These are phyloP conservation scores for Eulemur mongoz DNA, from an alignment of 2,797 vertebrate genomes.

Conservation along the genomic window DNA sequence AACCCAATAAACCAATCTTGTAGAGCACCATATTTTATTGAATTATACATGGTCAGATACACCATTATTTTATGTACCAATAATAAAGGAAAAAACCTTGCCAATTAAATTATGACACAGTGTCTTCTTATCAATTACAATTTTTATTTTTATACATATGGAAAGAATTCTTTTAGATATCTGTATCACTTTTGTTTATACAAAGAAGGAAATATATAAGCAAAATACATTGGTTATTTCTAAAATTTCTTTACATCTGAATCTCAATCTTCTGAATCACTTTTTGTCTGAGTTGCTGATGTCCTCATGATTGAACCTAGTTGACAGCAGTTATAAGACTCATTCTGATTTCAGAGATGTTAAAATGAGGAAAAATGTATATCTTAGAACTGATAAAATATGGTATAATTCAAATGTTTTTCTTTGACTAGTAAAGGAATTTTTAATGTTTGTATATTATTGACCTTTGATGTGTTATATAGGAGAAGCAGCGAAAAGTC, in stretches of 20 bases:
- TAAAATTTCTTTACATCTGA: not conserved
- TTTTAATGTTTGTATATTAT: not conserved
- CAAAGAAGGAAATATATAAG: not conserved
- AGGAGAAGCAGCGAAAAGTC: conserved; percentile 29
- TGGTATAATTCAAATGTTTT: not conserved
- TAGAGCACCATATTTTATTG: not conserved
- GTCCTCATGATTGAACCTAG: not conserved
- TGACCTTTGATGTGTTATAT: not conserved
- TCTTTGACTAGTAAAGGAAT: not conserved
- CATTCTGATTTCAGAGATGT: conserved; percentile 6
- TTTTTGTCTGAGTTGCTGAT: not conserved
- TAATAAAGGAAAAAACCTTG: not conserved
- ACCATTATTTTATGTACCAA: not conserved
- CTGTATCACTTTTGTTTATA: not conserved
- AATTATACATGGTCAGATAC: not conserved
- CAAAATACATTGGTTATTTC: not conserved
- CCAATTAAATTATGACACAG: not conserved
- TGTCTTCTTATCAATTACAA: not conserved
- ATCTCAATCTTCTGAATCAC: not conserved
- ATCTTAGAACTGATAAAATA: not conserved
- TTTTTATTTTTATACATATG: conserved; percentile 12
- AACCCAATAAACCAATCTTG: not conserved
- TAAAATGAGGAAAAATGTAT: not conserved
- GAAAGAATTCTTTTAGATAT: not conserved
- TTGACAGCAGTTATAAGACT: not conserved